Evolutionary conservation across 2,797 vertebrate genomes (phyloP).

Genomic region (Aeoliscus strigatus): DNA sequence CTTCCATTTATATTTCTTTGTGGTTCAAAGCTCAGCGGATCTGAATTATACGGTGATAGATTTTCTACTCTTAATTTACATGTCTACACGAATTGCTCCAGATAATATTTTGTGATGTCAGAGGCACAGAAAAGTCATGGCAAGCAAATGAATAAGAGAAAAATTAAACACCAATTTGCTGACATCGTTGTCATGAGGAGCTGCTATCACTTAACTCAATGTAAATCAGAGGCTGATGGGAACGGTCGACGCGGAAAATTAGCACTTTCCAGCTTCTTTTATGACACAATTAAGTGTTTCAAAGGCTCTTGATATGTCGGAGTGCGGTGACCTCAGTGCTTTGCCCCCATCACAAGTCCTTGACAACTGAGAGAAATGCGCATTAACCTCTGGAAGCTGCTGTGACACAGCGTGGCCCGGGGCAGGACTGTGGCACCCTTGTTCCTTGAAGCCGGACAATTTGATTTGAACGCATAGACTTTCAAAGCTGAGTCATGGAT

Average conservation of each 20-base stretch:
- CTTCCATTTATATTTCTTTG: too few species aligned
- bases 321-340: conserved; percentile 41
- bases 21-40: too few species aligned
- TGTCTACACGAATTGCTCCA: too few species aligned
- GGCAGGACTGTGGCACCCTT: conserved; percentile 45
- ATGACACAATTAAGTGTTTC: conserved; percentile 33
- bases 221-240: too few species aligned
- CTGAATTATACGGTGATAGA: too few species aligned
- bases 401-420: conserved; percentile 61
- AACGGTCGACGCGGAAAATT: conserved; percentile 10
- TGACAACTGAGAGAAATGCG: conserved; percentile 63
- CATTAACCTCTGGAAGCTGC: conserved; percentile 61
- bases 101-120: too few species aligned
- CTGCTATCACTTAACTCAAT: too few species aligned
- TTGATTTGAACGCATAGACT: conserved; percentile 62
- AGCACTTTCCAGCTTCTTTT: conserved; percentile 10
- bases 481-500: conserved; percentile 72
- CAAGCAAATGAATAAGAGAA: too few species aligned
- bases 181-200: too few species aligned
- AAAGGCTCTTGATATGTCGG: conserved; percentile 40
- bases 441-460: conserved; percentile 58
- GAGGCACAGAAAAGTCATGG: too few species aligned
- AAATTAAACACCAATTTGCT: too few species aligned
- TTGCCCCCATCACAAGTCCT: conserved; percentile 44
- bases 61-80: too few species aligned